Conservation (phyloP, 2,797 vertebrate species). For the Nannoperca australis region DNA sequence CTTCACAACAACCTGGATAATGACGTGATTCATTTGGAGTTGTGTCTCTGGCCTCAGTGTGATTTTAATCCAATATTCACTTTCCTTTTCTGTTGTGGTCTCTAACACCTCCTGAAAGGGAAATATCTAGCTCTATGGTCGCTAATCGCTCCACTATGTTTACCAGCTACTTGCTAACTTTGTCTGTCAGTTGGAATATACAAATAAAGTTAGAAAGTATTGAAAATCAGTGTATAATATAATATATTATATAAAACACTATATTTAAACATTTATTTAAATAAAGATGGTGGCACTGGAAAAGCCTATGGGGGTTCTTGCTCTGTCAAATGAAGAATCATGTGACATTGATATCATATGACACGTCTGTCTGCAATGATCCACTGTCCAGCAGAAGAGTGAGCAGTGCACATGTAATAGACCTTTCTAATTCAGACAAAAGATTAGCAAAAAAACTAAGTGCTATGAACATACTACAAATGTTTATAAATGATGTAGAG, state of each 20-base stretch:
- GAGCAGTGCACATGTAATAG: not conserved
- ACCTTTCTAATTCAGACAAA: no score
- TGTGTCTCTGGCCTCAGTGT: not conserved
- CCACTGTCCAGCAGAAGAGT: no score
- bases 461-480: no score
- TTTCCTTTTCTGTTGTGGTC: conserved; percentile 10
- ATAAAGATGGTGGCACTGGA: no score
- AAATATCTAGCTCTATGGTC: not conserved
- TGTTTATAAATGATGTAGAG: no score
- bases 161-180: not conserved
- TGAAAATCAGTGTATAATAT: not conserved
- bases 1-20: not conserved
- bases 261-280: no score
- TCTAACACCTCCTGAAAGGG: not conserved
- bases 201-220: not conserved
- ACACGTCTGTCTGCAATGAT: not conserved
- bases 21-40: not conserved
- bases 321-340: not conserved
- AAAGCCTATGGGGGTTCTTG: not conserved
- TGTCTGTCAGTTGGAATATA: not conserved
- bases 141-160: not conserved
- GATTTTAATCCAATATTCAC: not conserved
- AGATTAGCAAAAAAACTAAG: no score
- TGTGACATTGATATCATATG: not conserved
- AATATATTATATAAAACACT: not conserved